Conservation (phyloP, 2,888 invertebrate genomes). For the Cephus nigrinus region DNA sequence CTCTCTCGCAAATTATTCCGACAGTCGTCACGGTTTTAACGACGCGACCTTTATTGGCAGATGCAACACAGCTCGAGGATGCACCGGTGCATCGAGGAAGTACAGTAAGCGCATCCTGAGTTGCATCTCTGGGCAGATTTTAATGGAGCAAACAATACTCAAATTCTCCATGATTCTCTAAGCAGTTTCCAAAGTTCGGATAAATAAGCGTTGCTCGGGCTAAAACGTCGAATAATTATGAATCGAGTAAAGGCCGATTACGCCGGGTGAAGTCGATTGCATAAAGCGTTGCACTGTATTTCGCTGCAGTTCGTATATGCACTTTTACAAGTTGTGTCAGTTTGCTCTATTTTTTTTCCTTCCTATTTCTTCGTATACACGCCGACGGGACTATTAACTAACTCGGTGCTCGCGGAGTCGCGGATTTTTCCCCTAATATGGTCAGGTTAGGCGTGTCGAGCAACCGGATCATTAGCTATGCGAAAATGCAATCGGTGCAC, state of each 20-base stretch:
- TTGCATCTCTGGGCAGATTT: too few relatives aligned
- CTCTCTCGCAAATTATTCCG: too few relatives aligned
- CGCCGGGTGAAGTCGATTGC: conserved; percentile 39
- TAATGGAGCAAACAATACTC: too few relatives aligned
- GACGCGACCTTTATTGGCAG: too few relatives aligned
- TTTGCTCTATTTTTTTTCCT: conserved; percentile 17
- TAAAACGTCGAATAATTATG: conserved; percentile 42
- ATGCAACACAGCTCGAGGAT: too few relatives aligned
- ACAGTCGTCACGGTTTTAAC: too few relatives aligned
- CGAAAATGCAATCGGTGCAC: conserved; percentile 53
- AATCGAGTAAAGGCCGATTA: conserved; percentile 41
- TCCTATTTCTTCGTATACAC: not conserved
- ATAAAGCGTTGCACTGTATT: conserved; percentile 30
- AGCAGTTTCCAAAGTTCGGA: conserved; percentile 18
- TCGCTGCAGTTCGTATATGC: too few relatives aligned
- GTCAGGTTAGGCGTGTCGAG: conserved; percentile 38
- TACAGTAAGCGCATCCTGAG: too few relatives aligned
- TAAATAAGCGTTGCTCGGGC: conserved; percentile 4
- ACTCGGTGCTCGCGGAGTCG: not conserved
- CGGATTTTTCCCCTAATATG: conserved; percentile 58
- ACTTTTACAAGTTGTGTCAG: too few relatives aligned
- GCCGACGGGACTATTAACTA: too few relatives aligned
- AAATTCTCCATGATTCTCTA: too few relatives aligned
- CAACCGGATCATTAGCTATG: conserved; percentile 38
- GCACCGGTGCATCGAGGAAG: too few relatives aligned